Conservation (phyloP, 2,797 vertebrate genomes). For the Trachops cirrhosus region DNA sequence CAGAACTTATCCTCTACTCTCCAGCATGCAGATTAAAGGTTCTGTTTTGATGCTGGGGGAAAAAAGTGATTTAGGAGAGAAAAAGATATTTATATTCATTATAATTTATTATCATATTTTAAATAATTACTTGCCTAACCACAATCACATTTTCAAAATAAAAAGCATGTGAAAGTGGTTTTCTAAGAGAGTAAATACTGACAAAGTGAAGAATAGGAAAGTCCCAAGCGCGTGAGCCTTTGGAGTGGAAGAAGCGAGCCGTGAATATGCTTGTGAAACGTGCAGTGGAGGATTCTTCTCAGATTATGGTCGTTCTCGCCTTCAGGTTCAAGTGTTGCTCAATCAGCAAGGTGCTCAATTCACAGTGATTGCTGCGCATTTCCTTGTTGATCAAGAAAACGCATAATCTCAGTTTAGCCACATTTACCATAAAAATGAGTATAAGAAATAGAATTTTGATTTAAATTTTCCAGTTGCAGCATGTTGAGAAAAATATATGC, state of each 20-base stretch:
- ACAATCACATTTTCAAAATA: conserved; percentile 39
- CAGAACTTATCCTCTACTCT: background rate
- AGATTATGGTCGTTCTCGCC: background rate
- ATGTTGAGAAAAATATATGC: conserved; percentile 65
- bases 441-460: conserved; percentile 60
- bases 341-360: conserved; percentile 74
- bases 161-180: conserved; percentile 22
- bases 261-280: conserved; percentile 34
- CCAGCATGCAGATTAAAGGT: conserved; percentile 36
- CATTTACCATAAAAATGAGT: conserved; percentile 66
- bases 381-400: conserved; percentile 68
- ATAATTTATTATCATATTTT: background rate
- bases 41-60: background rate
- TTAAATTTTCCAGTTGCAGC: conserved; percentile 67
- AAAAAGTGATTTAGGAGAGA: background rate
- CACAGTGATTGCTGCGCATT: conserved; percentile 62
- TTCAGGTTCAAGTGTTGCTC: conserved; percentile 68
- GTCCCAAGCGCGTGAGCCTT: conserved; percentile 40
- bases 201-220: conserved; percentile 33
- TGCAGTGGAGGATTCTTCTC: background rate
- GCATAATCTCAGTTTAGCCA: conserved; percentile 62
- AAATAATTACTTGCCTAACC: conserved; percentile 4
- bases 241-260: conserved; percentile 28
- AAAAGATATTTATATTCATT: background rate
- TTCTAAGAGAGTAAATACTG: conserved; percentile 33